Conservation (phyloP, 2,113 vertebrate species). For the Notothenia coriiceps region DNA sequence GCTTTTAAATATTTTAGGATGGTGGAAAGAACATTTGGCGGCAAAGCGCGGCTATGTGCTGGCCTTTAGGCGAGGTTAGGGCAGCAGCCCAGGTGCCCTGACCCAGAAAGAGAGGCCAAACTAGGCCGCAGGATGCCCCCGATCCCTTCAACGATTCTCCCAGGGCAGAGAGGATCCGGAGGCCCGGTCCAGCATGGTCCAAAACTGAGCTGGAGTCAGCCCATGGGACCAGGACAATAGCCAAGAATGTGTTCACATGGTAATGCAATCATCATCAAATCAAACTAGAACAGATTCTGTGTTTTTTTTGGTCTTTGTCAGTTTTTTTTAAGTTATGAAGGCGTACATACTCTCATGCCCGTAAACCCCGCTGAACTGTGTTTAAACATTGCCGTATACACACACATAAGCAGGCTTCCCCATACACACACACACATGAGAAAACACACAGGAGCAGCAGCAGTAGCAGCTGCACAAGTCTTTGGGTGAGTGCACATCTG, state of each 20-base stretch:
- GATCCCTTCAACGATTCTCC: slow-evolving; percentile 57
- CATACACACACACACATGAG: slow-evolving; percentile 17
- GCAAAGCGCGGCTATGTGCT: background rate
- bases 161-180: slow-evolving; percentile 47
- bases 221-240: slow-evolving; percentile 69
- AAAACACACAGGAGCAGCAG: slow-evolving; percentile 55
- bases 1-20: slow-evolving; percentile 51
- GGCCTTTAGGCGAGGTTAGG: slow-evolving; percentile 43
- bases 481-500: slow-evolving; percentile 77
- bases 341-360: slow-evolving; percentile 30
- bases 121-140: slow-evolving; percentile 59
- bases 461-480: slow-evolving; percentile 72
- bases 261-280: slow-evolving; percentile 77
- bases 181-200: slow-evolving; percentile 55
- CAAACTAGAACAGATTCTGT: slow-evolving; percentile 56
- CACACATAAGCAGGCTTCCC: slow-evolving; percentile 21
- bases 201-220: slow-evolving; percentile 48
- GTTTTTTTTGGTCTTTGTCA: slow-evolving; percentile 46
- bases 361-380: slow-evolving; percentile 57
- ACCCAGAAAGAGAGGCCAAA: slow-evolving; percentile 76
- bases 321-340: slow-evolving; percentile 49
- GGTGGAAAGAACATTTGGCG: slow-evolving; percentile 40
- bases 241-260: slow-evolving; percentile 77
- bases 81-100: slow-evolving; percentile 71
- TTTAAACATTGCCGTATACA: slow-evolving; percentile 37